Percentiles rank a stretch among this genome's conserved stretches.
Evolutionary conservation across 2,113 vertebrate genomes (phyloP).

Genomic region (Hassar affinis): DNA sequence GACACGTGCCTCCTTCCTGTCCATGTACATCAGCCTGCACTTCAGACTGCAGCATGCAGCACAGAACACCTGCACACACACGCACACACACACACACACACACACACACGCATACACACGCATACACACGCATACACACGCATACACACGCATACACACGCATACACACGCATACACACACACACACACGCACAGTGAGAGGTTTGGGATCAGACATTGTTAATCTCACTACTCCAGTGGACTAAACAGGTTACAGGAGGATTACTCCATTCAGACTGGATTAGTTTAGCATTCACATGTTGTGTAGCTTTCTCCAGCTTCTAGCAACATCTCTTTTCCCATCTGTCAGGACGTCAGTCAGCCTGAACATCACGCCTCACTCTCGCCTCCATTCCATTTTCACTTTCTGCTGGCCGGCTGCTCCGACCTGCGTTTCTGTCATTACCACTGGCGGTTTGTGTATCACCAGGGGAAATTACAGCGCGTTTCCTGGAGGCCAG

Average conservation of each 20-base stretch:
- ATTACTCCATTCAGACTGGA: background rate
- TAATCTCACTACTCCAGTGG: background rate
- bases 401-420: constrained; percentile 20
- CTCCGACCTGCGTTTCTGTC: constrained; percentile 55
- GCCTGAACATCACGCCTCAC: background rate
- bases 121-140: too few species aligned
- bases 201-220: background rate
- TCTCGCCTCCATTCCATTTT: constrained; percentile 7
- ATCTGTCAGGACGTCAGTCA: background rate
- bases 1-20: constrained; percentile 92
- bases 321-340: background rate
- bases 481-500: constrained; percentile 44
- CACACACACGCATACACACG: constrained; percentile 1
- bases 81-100: constrained; percentile 39
- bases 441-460: constrained; percentile 58
- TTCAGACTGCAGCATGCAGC: constrained; percentile 92
- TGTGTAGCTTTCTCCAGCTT: background rate
- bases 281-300: background rate
- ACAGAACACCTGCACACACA: constrained; percentile 85
- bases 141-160: constrained; percentile 41
- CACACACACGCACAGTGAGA: too few species aligned
- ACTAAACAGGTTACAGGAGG: background rate
- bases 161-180: constrained; percentile 8
- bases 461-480: constrained; percentile 68
- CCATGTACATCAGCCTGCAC: constrained; percentile 92